Conservation (phyloP, 2,888 invertebrate genomes). For the Choristoneura rosaceana region DNA sequence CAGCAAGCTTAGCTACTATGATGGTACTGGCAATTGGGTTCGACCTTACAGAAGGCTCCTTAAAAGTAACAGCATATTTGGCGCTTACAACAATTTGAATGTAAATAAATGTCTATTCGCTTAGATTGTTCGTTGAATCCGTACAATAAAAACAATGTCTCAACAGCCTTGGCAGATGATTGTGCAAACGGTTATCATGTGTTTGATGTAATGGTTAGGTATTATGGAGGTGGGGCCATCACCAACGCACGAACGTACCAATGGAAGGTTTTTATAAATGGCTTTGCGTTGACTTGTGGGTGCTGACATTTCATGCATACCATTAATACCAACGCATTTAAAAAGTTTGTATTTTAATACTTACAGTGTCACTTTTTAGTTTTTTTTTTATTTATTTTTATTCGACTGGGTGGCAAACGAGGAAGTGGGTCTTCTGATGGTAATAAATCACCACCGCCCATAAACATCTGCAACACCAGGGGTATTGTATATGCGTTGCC, state of each 20-base stretch:
- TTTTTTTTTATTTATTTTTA: too few species aligned
- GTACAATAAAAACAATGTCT: conserved; percentile 16
- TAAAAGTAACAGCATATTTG: background rate
- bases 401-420: too few species aligned
- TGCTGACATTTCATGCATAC: conserved; percentile 15
- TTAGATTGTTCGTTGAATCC: background rate
- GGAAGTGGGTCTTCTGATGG: too few species aligned
- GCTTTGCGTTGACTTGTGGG: conserved; percentile 23
- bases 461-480: too few species aligned
- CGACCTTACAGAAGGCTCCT: too few species aligned
- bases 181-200: conserved; percentile 58
- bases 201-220: conserved; percentile 60
- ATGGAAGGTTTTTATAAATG: conserved; percentile 30
- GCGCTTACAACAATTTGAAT: background rate
- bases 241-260: conserved; percentile 3
- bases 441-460: too few species aligned
- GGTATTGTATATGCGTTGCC: too few species aligned
- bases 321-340: background rate
- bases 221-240: conserved; percentile 48
- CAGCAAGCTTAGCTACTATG: too few species aligned
- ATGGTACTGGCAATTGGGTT: too few species aligned
- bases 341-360: background rate
- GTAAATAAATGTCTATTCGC: background rate
- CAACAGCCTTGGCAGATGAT: conserved; percentile 50
- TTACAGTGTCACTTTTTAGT: background rate